phyloP scores from a whole-genome alignment of 2,797 vertebrate genomes.

The Todus mexicanus region DNA sequence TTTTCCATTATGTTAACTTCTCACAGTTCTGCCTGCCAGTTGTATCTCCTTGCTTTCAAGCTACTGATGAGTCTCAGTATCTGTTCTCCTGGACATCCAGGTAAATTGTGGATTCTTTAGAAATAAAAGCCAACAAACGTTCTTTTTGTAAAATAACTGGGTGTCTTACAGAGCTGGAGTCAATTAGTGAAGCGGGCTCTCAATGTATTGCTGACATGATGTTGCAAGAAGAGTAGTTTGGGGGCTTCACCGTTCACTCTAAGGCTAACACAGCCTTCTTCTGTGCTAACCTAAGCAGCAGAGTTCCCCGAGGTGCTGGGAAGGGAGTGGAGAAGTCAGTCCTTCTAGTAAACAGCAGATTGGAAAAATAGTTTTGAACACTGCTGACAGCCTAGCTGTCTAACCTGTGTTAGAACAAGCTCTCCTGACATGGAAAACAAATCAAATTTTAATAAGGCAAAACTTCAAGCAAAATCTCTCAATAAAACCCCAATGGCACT shows the following conservation, averaged over 20 bases:
- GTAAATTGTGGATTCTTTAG: background rate
- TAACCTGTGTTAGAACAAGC: background rate
- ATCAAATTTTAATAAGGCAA: constrained; percentile 13
- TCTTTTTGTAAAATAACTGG: background rate
- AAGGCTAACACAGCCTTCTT: background rate
- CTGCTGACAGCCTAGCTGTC: background rate
- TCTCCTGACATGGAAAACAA: background rate
- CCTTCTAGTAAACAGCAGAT: background rate
- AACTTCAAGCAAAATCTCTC: background rate
- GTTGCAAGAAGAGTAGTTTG: background rate
- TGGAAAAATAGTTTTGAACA: background rate
- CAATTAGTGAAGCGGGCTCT: background rate
- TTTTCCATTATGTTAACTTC: constrained; percentile 38
- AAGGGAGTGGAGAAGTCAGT: background rate
- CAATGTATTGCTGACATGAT: background rate
- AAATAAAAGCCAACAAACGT: background rate
- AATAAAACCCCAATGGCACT: background rate
- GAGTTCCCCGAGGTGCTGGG: background rate
- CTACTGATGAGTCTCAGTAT: constrained; percentile 20
- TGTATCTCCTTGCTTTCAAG: constrained; percentile 24
- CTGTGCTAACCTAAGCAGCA: background rate
- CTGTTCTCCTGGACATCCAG: constrained; percentile 4
- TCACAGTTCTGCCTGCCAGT: constrained; percentile 10
- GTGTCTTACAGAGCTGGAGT: background rate
- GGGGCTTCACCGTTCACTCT: background rate